Conservation (phyloP, 1,140 invertebrate species). For the Cydia strobilella region DNA sequence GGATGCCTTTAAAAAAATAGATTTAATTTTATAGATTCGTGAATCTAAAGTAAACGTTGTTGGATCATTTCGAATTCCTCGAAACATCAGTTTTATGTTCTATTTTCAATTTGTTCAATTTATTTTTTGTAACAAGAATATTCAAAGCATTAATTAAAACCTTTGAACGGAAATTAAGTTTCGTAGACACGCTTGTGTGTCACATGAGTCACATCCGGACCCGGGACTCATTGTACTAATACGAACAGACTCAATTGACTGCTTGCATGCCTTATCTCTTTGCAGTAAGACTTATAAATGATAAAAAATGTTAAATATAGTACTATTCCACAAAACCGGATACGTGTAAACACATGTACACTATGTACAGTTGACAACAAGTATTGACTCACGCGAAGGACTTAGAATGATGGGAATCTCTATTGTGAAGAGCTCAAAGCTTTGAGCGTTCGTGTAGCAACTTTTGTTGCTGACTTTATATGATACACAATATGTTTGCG, state of each 20-base stretch:
- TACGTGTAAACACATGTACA: background rate
- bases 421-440: background rate
- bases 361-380: background rate
- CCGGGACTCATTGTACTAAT: background rate
- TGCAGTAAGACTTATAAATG: background rate
- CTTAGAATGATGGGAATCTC: background rate
- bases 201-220: background rate
- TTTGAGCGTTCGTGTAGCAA: background rate
- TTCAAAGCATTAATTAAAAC: slow-evolving; percentile 27
- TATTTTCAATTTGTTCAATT: background rate
- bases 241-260: background rate
- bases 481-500: background rate
- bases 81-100: background rate
- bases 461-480: background rate
- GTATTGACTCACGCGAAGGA: background rate
- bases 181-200: slow-evolving; percentile 5
- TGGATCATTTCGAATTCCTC: background rate
- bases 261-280: background rate
- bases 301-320: background rate
- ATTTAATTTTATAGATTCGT: no score
- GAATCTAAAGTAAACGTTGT: no score
- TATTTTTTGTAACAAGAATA: background rate
- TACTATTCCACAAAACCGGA: background rate
- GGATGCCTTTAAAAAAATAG: no score
- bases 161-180: slow-evolving; percentile 29